Evolutionary conservation across 1,140 invertebrate genomes (phyloP).

Genomic region (Brachionus angularis): DNA sequence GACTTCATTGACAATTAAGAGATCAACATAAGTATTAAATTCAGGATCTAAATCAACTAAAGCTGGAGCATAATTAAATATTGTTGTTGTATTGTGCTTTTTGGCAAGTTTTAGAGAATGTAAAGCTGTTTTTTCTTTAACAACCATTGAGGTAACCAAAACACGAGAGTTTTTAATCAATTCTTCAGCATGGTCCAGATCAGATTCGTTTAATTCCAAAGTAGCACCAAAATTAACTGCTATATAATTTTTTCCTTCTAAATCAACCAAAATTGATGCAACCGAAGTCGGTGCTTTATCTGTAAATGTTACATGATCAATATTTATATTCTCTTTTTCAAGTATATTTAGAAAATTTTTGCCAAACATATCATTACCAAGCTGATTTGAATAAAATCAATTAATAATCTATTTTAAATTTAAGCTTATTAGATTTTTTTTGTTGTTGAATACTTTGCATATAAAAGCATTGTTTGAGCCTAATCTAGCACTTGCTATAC

Average conservation of each 20-base stretch:
- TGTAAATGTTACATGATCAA: constrained; percentile 40
- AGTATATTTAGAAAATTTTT: constrained; percentile 26
- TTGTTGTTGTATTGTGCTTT: constrained; percentile 19
- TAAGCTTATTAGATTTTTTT: background rate
- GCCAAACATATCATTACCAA: constrained; percentile 35
- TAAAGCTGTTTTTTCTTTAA: background rate
- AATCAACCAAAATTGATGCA: constrained; percentile 32
- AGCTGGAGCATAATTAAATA: constrained; percentile 39
- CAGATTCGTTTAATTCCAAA: constrained; percentile 6
- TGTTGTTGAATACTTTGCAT: background rate
- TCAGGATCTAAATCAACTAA: background rate
- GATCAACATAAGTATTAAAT: constrained; percentile 36
- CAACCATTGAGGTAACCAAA: constrained; percentile 10
- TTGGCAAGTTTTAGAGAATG: constrained; percentile 24
- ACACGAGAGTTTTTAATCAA: constrained; percentile 22
- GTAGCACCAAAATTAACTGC: constrained; percentile 39
- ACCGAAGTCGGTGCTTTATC: constrained; percentile 22
- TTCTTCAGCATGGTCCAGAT: constrained; percentile 21
- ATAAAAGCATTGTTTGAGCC: constrained; percentile 25
- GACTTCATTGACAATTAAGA: constrained; percentile 39
- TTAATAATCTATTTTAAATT: background rate
- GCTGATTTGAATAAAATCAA: background rate
- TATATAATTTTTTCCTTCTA: constrained; percentile 24
- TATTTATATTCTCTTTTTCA: background rate
- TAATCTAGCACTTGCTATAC: constrained; percentile 19